Evolutionary conservation across 2,113 vertebrate species (phyloP), one percentile per base, ranked within the genome.

Genomic region (Oryzias woworae): DNA sequence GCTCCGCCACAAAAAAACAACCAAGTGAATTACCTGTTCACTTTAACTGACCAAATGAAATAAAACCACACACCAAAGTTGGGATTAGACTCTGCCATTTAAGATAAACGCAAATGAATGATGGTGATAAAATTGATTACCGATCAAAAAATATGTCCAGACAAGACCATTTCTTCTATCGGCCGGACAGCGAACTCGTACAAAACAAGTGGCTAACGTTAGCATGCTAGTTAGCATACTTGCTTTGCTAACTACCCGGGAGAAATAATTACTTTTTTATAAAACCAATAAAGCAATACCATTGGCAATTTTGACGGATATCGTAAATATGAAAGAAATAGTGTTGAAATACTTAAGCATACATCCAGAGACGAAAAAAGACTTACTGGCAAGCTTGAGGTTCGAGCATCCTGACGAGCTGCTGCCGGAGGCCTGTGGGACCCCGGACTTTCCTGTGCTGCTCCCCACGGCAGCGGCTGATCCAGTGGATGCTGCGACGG

Each of bases 361-460:
- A 20, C 7, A 41, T 2, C 13, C 20, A 28, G 17, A 7, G 0
- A n/a, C 7, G 42, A 24, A 48, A 55, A 47, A 36, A 1, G 75
- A 85, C 92, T 91, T 81, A 92, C 92, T 89, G 65, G 82, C 58
- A 51, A 92, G 87, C 85, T 92, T 92, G 10, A 91, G 82, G 81
- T 91, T 92, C 23, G 89, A 87, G 71, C 90, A 90, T 81, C 89
- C 89, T 45, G 89, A 89, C 2, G 89, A 90, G 81, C 86, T 89
- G 76, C 85, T 84, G 70, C 85, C 91, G 82, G 90, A 90, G 90
- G 91, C 91, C 90, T 92, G 90, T 41, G 89, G 82, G 88, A 90
- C 91, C 86, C 91, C 91, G 89, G 91, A 76, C 81, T 92, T 92
- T 92, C 91, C 91, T 91, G 89, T 81, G 83, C 87, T 90, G 81